Conservation (phyloP, 2,888 invertebrate species). For the Ormia ochracea region DNA sequence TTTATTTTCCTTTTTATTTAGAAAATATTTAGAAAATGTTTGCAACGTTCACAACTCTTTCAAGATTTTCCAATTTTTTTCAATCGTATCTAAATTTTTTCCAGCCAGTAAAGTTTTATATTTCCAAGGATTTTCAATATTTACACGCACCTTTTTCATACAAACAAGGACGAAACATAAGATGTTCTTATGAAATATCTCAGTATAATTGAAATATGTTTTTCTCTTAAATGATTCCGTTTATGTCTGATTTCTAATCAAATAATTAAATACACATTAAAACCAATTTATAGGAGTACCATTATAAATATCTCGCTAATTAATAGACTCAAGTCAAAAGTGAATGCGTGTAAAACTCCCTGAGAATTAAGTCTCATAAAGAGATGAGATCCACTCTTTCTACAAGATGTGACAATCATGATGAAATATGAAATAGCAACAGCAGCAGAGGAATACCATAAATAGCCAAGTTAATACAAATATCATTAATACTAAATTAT, state of each 20-base stretch:
- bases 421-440: slow-evolving; percentile 6
- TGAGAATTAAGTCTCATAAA: slow-evolving; percentile 5
- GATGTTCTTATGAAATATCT: background rate
- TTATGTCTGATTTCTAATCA: background rate
- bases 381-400: background rate
- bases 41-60: too few relatives aligned
- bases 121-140: too few relatives aligned
- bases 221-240: background rate
- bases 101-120: too few relatives aligned
- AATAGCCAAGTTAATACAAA: slow-evolving; percentile 57
- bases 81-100: too few relatives aligned
- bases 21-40: too few relatives aligned
- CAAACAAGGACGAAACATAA: too few relatives aligned
- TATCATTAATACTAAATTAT: slow-evolving; percentile 57
- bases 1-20: too few relatives aligned
- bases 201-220: background rate
- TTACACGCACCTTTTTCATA: too few relatives aligned
- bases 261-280: slow-evolving; percentile 47
- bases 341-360: slow-evolving; percentile 21
- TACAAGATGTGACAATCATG: slow-evolving; percentile 20
- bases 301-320: slow-evolving; percentile 54
- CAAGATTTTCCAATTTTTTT: too few relatives aligned
- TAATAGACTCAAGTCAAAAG: slow-evolving; percentile 32
- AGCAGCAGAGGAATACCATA: slow-evolving; percentile 34
- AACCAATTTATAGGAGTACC: slow-evolving; percentile 53